These are phyloP conservation scores for Caenorhabditis imperialis DNA, from an alignment of 2,888 invertebrate species.

Conservation along the genomic window DNA sequence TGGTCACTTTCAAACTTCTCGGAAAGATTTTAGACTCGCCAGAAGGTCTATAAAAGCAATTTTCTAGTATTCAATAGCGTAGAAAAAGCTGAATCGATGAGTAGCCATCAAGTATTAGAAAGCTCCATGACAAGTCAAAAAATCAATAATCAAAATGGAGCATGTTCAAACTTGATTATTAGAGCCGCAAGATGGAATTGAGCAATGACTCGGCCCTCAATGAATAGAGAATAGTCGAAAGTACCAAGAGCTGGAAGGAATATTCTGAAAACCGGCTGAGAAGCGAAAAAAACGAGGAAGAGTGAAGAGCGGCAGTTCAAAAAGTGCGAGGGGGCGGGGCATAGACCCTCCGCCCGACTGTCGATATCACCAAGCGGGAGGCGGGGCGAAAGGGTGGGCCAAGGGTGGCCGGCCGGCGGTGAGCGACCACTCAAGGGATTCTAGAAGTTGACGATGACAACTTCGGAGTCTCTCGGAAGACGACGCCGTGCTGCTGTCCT, in stretches of 20 bases:
- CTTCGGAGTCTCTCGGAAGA: conserved; percentile 23
- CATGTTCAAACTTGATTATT: neutral
- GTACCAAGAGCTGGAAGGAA: conserved; percentile 1
- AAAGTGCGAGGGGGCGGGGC: conserved; percentile 48
- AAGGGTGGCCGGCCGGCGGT: conserved; percentile 33
- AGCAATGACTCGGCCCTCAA: neutral
- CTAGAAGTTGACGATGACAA: conserved; percentile 10
- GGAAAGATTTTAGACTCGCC: neutral
- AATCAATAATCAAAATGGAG: conserved; percentile 27
- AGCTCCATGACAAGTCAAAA: conserved; percentile 1
- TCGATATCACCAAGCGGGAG: conserved; percentile 49
- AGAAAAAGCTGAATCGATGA: neutral
- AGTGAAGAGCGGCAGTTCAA: conserved; percentile 50
- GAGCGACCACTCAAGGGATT: conserved; percentile 3
- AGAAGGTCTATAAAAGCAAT: neutral
- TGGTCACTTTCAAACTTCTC: neutral
- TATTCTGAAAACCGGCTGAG: conserved; percentile 11
- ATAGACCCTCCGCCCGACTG: conserved; percentile 39
- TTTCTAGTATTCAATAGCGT: neutral
- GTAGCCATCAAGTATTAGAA: neutral
- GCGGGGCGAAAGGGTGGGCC: conserved; percentile 33
- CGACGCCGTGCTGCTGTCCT: conserved; percentile 55
- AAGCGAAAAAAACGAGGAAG: conserved; percentile 38
- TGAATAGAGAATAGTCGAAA: conserved; percentile 35
- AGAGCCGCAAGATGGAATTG: conserved; percentile 1